phyloP scores from a whole-genome alignment of 2,888 invertebrate species.

The Ochropleura leucogaster region DNA sequence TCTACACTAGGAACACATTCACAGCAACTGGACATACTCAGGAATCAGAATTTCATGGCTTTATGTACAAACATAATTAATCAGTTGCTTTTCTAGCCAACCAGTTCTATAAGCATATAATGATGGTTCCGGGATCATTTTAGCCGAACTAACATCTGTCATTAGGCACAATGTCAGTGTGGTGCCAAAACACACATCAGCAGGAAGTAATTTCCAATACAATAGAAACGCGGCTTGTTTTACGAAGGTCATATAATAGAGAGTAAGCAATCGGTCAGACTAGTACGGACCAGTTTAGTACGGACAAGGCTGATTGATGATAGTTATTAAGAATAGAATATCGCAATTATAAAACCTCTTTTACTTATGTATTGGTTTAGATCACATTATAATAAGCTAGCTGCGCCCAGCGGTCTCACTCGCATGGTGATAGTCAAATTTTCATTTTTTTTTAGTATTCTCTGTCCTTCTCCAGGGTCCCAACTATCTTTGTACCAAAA shows the following conservation, averaged over 20 bases:
- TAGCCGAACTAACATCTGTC: constrained; percentile 33
- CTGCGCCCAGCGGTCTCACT: no score
- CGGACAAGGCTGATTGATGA: neutral
- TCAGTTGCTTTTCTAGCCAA: constrained; percentile 15
- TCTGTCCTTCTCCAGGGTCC: no score
- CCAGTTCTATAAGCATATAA: neutral
- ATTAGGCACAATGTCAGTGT: constrained; percentile 14
- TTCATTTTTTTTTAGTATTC: no score
- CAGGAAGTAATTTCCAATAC: constrained; percentile 43
- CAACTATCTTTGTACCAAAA: no score
- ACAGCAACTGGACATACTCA: constrained; percentile 33
- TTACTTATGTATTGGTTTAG: no score
- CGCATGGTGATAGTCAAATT: no score
- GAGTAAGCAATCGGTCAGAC: constrained; percentile 28
- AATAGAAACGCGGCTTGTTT: constrained; percentile 24
- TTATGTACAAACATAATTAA: constrained; percentile 22
- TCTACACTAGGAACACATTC: constrained; percentile 22
- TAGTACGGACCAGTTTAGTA: constrained; percentile 2
- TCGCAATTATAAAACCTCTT: neutral
- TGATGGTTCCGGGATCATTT: constrained; percentile 15
- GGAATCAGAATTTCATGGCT: neutral
- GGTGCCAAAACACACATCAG: constrained; percentile 43
- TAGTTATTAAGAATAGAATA: constrained; percentile 5
- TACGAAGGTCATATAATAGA: constrained; percentile 37
- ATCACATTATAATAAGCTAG: no score